phyloP scores from a whole-genome alignment of 2,113 vertebrate genomes.

The Xenus cinereus region DNA sequence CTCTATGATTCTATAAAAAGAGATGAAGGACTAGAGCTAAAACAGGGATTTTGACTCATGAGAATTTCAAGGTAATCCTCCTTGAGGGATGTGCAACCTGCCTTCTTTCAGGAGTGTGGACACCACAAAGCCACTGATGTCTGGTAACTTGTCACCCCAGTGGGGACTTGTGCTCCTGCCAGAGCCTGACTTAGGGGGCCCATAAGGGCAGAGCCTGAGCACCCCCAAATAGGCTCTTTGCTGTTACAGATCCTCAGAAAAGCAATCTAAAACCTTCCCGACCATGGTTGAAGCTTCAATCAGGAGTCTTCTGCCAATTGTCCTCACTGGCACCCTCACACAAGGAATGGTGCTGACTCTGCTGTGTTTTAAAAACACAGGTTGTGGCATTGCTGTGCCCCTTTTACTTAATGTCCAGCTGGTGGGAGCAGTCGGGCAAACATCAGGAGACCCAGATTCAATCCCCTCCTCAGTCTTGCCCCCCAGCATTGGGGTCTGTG shows the following conservation, averaged over 20 bases:
- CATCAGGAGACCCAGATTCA: neutral
- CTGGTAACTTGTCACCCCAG: neutral
- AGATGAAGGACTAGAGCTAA: neutral
- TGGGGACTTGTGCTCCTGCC: neutral
- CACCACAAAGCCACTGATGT: neutral
- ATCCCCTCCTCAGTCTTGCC: neutral
- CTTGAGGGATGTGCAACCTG: neutral
- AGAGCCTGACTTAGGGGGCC: too few relatives aligned
- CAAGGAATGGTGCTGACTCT: neutral
- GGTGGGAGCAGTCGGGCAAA: neutral
- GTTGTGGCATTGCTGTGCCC: neutral
- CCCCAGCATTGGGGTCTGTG: neutral
- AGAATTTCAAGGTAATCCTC: neutral
- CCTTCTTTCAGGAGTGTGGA: neutral
- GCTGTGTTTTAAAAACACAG: neutral
- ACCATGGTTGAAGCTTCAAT: neutral
- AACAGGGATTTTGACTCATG: neutral
- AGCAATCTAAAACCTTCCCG: neutral
- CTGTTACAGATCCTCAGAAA: neutral
- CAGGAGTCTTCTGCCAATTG: neutral
- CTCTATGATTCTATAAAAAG: too few relatives aligned
- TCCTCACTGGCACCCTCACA: neutral
- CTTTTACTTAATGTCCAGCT: neutral
- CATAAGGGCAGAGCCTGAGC: neutral
- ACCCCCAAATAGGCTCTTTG: accelerated